Conservation (phyloP, 2,888 invertebrate species). For the Apamea anceps region DNA sequence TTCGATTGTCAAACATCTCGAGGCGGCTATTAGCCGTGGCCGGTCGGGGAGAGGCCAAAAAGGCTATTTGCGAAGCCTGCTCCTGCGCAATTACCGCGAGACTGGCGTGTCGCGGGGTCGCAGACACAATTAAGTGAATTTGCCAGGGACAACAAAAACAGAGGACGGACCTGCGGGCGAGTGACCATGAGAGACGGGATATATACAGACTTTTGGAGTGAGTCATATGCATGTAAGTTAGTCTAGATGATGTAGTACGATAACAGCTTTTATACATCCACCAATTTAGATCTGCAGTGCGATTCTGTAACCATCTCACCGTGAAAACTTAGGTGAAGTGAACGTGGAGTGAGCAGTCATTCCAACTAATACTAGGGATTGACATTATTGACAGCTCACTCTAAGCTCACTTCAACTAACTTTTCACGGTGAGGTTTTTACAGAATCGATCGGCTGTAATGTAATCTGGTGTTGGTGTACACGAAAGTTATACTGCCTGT, state of each 20-base stretch:
- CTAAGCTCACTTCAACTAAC: too few species aligned
- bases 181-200: slow-evolving; percentile 67
- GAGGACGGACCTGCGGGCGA: slow-evolving; percentile 66
- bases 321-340: too few species aligned
- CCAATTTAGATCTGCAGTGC: too few species aligned
- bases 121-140: slow-evolving; percentile 88
- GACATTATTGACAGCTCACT: too few species aligned
- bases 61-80: slow-evolving; percentile 67
- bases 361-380: too few species aligned
- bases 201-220: slow-evolving; percentile 8
- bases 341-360: too few species aligned
- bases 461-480: too few species aligned
- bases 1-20: slow-evolving; percentile 27
- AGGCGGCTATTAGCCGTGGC: slow-evolving; percentile 59
- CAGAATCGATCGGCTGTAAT: too few species aligned
- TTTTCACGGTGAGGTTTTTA: too few species aligned
- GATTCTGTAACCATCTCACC: too few species aligned
- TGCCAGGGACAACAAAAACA: slow-evolving; percentile 82
- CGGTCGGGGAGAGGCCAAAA: slow-evolving; percentile 60
- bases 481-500: too few species aligned
- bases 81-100: slow-evolving; percentile 79
- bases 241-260: too few species aligned
- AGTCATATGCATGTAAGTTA: neutral
- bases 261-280: neutral
- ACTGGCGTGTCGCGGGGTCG: slow-evolving; percentile 78